A percentile compares a stretch with the other conserved stretches of the same genome.
Conservation (phyloP, 2,888 invertebrate species). For the Drosophila hamatofila region DNA sequence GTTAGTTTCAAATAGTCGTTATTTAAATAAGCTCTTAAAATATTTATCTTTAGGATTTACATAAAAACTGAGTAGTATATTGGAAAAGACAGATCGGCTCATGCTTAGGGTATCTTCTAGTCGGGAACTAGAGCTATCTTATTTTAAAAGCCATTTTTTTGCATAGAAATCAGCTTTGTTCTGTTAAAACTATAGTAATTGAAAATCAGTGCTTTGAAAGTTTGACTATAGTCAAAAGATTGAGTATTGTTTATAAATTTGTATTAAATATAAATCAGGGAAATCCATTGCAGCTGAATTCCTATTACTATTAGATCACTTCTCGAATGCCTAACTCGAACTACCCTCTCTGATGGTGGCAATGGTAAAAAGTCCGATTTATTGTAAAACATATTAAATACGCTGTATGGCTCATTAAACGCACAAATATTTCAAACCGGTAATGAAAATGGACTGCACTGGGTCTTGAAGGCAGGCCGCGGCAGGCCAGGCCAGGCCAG, state of each 20-base stretch:
- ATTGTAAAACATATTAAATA: slow-evolving; percentile 56
- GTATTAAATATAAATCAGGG: too few species aligned
- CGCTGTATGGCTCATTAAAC: slow-evolving; percentile 59
- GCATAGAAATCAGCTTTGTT: too few species aligned
- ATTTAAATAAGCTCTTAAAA: too few species aligned
- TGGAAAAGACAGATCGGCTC: background rate
- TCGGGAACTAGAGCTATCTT: background rate
- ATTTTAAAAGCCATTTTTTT: too few species aligned
- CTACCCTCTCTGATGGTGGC: background rate
- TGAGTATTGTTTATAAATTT: background rate
- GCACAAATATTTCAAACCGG: slow-evolving; percentile 60
- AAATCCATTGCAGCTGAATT: too few species aligned
- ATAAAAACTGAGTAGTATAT: too few species aligned
- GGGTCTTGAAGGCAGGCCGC: slow-evolving; percentile 7
- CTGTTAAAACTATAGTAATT: too few species aligned
- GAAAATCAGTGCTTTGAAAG: too few species aligned
- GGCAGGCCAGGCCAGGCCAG: background rate
- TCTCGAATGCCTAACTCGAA: background rate
- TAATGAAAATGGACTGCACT: slow-evolving; percentile 55
- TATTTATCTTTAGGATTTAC: too few species aligned
- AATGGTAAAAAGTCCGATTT: slow-evolving; percentile 22
- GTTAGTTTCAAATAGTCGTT: background rate
- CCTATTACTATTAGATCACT: too few species aligned
- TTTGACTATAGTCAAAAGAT: background rate
- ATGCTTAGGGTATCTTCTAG: background rate